These are phyloP conservation scores for Ceyx margarethae DNA, from an alignment of 2,113 vertebrate species.

Conservation along the genomic window DNA sequence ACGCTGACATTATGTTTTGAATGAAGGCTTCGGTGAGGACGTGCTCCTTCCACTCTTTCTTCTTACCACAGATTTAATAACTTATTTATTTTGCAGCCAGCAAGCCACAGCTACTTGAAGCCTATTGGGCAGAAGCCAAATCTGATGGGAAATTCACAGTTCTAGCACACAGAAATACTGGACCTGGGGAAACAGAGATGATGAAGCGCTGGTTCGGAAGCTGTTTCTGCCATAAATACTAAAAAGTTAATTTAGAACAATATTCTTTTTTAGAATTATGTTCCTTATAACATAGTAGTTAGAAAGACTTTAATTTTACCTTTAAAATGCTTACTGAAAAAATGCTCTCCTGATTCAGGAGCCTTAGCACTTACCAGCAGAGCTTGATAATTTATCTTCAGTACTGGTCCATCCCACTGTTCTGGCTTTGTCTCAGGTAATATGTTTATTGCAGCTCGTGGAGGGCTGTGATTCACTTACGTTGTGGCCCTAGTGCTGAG, in stretches of 20 bases:
- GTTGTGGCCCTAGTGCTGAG: background rate
- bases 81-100: background rate
- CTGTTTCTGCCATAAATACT: background rate
- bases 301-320: slow-evolving; percentile 9
- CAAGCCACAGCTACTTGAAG: background rate
- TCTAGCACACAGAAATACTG: background rate
- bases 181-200: background rate
- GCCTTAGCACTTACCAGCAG: background rate
- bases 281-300: background rate
- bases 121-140: background rate
- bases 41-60: background rate
- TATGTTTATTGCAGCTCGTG: background rate
- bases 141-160: background rate
- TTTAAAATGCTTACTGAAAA: background rate
- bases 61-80: background rate
- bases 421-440: background rate
- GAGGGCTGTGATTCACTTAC: background rate
- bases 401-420: background rate
- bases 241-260: background rate
- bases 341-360: background rate
- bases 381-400: background rate
- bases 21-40: background rate
- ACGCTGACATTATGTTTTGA: background rate
- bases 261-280: background rate
- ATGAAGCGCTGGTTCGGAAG: background rate